Conservation (phyloP, 2,888 invertebrate species). For the Acleris laterana region DNA sequence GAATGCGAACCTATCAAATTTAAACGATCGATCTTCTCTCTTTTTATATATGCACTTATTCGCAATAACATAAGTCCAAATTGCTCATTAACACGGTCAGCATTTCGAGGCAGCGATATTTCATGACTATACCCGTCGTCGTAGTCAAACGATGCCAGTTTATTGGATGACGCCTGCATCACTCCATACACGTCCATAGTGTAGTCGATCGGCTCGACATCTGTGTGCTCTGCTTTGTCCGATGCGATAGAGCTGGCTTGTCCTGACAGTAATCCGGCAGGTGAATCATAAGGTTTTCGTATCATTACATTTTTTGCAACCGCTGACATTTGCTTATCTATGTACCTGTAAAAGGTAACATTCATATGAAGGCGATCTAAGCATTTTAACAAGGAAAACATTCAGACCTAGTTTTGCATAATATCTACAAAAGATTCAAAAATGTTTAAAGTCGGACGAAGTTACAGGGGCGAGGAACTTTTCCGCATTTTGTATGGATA, state of each 20-base stretch:
- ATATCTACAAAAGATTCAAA: too few species aligned
- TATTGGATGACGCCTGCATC: conserved; percentile 1
- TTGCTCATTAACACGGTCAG: conserved; percentile 75
- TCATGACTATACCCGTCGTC: conserved; percentile 72
- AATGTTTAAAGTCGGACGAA: too few species aligned
- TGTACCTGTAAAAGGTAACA: not conserved
- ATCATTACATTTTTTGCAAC: not conserved
- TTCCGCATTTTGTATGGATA: too few species aligned
- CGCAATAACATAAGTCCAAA: conserved; percentile 71
- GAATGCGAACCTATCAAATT: conserved; percentile 45
- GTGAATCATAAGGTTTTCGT: not conserved
- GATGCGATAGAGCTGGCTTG: too few species aligned
- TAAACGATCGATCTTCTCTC: conserved; percentile 48
- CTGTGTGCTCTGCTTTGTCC: not conserved
- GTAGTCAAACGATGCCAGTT: conserved; percentile 38
- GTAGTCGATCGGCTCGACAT: not conserved
- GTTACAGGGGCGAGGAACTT: too few species aligned
- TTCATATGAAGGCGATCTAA: not conserved
- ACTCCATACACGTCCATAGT: not conserved
- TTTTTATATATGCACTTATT: conserved; percentile 61
- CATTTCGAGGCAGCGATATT: conserved; percentile 64
- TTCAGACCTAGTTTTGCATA: too few species aligned
- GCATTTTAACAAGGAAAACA: too few species aligned
- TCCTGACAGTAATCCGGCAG: not conserved
- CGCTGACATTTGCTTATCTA: conserved; percentile 43